A percentile compares a stretch with the other conserved stretches of the same genome.
Conservation (phyloP, 2,797 vertebrate genomes). For the Catamblyrhynchus diadema region DNA sequence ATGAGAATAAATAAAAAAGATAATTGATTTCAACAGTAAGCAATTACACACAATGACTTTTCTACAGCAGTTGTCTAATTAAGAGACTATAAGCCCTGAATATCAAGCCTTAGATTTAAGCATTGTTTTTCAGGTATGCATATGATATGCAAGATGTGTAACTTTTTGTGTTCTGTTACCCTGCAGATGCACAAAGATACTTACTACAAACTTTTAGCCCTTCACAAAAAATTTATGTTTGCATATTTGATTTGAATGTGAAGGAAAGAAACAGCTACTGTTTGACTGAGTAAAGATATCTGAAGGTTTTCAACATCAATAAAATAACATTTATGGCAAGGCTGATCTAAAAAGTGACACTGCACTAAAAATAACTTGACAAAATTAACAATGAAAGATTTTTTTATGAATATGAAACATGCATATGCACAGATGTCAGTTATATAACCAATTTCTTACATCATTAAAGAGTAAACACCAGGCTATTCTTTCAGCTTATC, state of each 20-base stretch:
- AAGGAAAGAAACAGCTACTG: not conserved
- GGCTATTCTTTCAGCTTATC: not conserved
- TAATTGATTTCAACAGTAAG: conserved; percentile 16
- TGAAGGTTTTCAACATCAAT: not conserved
- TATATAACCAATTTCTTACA: conserved; percentile 5
- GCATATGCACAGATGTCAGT: conserved; percentile 29
- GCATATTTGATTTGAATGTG: not conserved
- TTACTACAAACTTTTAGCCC: conserved; percentile 17
- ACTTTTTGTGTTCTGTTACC: conserved; percentile 33
- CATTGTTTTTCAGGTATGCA: not conserved
- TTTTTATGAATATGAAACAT: conserved; percentile 1
- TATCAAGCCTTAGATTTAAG: not conserved
- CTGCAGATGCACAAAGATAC: not conserved
- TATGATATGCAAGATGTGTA: not conserved
- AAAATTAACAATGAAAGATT: conserved; percentile 32
- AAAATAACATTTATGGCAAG: not conserved
- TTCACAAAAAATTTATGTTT: not conserved
- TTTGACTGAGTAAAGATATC: not conserved
- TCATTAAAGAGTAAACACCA: conserved; percentile 18
- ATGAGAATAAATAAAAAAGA: conserved; percentile 15
- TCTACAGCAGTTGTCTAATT: conserved; percentile 13
- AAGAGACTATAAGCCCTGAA: not conserved
- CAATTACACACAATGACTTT: conserved; percentile 26
- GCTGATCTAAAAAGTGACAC: not conserved
- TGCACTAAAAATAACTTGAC: not conserved